Evolutionary conservation across 2,797 vertebrate species (phyloP).

Genomic region (Myiotriccus ornatus): DNA sequence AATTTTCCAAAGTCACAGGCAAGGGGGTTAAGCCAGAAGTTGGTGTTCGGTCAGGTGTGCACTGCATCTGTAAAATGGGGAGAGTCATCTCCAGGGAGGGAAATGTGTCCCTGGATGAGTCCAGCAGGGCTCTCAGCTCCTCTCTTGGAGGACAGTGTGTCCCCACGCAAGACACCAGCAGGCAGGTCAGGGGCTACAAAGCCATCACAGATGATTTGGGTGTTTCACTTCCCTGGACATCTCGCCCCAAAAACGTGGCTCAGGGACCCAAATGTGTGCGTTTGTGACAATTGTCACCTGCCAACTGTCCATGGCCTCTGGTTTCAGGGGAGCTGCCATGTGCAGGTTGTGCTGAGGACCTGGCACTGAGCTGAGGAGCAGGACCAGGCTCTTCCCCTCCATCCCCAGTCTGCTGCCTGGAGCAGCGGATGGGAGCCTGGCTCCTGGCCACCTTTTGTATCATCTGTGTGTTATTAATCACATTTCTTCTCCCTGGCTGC

Average conservation of each 20-base stretch:
- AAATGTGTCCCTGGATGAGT: rapidly evolving
- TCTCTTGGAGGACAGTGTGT: rapidly evolving
- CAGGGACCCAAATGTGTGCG: rapidly evolving
- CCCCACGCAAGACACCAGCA: not conserved
- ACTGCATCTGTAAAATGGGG: rapidly evolving
- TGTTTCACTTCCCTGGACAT: not conserved
- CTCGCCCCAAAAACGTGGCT: not conserved
- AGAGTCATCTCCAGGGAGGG: not conserved
- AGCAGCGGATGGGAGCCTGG: not conserved
- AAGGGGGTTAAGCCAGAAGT: not conserved
- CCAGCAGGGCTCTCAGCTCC: too few species aligned
- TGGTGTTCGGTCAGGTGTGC: rapidly evolving
- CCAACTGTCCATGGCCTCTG: rapidly evolving
- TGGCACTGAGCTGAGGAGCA: not conserved
- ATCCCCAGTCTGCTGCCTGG: not conserved
- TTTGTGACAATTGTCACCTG: too few species aligned
- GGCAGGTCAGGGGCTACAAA: rapidly evolving
- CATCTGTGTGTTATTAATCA: not conserved
- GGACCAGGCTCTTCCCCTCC: not conserved
- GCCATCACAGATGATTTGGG: not conserved
- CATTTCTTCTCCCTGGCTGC: not conserved
- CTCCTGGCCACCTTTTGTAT: not conserved
- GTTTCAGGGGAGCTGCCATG: not conserved
- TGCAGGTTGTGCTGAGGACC: not conserved
- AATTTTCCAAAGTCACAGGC: not conserved